Evolutionary conservation across 2,113 vertebrate genomes (phyloP).

Genomic region (Haemorhous mexicanus): DNA sequence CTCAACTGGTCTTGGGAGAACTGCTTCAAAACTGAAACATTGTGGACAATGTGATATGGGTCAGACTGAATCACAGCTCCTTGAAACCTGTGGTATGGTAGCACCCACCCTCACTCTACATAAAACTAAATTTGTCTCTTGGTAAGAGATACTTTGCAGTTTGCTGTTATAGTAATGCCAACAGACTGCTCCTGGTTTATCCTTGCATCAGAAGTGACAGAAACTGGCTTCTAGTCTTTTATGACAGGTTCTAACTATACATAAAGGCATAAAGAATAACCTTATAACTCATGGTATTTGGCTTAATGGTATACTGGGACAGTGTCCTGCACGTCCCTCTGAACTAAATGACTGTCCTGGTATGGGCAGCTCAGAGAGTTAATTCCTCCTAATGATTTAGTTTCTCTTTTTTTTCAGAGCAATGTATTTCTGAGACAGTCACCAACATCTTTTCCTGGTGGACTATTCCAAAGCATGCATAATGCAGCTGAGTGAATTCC

Average conservation of each 20-base stretch:
- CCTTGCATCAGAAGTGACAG: background rate
- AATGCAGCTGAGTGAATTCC: background rate
- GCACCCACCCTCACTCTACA: background rate
- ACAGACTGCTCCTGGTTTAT: background rate
- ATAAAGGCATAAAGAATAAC: fast-evolving
- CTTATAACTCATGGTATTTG: background rate
- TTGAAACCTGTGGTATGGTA: background rate
- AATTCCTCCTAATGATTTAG: background rate
- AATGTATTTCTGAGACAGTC: background rate
- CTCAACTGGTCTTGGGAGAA: background rate
- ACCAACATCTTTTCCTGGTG: background rate
- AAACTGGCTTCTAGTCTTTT: background rate
- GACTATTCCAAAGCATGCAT: background rate
- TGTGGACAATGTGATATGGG: background rate
- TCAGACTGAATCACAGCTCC: background rate
- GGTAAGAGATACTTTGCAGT: background rate
- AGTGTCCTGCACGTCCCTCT: background rate
- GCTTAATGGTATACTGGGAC: background rate
- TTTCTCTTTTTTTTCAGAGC: background rate
- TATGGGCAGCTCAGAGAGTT: background rate
- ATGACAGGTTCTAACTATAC: background rate
- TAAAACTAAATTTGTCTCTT: background rate
- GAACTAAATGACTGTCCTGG: background rate
- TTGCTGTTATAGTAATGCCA: background rate
- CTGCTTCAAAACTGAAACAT: background rate